These are phyloP conservation scores for Hirundichthys speculiger DNA, from an alignment of 2,113 vertebrate species.

Conservation along the genomic window DNA sequence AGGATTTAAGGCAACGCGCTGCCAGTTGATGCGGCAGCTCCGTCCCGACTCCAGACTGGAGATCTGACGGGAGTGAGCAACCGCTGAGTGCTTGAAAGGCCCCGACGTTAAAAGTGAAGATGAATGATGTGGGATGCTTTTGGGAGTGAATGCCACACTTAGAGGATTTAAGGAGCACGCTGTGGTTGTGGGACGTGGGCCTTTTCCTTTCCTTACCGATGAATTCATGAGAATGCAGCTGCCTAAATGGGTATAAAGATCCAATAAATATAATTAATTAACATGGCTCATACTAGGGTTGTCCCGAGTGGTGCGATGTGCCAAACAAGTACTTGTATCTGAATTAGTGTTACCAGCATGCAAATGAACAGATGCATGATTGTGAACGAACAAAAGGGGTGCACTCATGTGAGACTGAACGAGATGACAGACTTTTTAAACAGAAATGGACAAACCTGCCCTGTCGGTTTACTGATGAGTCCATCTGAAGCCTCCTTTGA, in stretches of 20 bases:
- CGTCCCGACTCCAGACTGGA: slow-evolving; percentile 54
- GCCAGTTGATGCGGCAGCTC: slow-evolving; percentile 58
- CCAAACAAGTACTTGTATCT: too few species aligned
- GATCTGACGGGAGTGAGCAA: slow-evolving; percentile 24
- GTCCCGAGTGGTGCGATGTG: too few species aligned
- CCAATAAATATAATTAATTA: slow-evolving; percentile 21
- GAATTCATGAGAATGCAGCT: slow-evolving; percentile 19
- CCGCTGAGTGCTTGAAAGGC: slow-evolving; percentile 34
- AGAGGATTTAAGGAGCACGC: slow-evolving; percentile 46
- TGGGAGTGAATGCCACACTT: slow-evolving; percentile 16
- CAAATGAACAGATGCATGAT: too few species aligned
- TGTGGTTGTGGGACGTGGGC: slow-evolving; percentile 7
- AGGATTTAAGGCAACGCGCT: slow-evolving; percentile 45
- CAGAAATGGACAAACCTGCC: too few species aligned
- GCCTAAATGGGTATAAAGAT: slow-evolving; percentile 32
- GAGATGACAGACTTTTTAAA: too few species aligned
- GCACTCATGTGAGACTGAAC: too few species aligned
- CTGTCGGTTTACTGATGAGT: too few species aligned
- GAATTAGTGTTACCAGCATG: too few species aligned
- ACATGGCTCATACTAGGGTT: too few species aligned
- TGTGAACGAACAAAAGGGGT: too few species aligned
- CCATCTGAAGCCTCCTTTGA: too few species aligned
- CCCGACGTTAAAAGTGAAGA: slow-evolving; percentile 6
- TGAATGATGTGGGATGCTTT: slow-evolving; percentile 29
- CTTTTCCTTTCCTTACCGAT: slow-evolving; percentile 25